Evolutionary conservation across 2,797 vertebrate genomes (phyloP).

Genomic region (Danio albolineatus): DNA sequence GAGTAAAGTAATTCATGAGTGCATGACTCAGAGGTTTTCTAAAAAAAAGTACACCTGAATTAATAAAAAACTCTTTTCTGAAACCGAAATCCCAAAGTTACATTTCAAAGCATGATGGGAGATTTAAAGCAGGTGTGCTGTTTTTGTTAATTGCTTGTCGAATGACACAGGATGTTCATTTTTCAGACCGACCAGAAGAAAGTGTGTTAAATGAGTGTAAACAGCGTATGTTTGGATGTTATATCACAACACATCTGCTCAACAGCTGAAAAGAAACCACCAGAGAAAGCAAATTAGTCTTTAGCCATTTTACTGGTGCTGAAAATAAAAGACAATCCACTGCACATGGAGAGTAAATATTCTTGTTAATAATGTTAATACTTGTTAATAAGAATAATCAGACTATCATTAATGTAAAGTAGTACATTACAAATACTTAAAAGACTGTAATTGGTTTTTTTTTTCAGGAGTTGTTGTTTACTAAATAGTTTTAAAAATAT

Average conservation of each 20-base stretch:
- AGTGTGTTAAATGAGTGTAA: slow-evolving; percentile 13
- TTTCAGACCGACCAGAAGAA: neutral
- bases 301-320: neutral
- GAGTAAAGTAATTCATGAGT: slow-evolving; percentile 49
- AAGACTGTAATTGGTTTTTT: too few species aligned
- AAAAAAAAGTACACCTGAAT: slow-evolving; percentile 52
- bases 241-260: slow-evolving; percentile 29
- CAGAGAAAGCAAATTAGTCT: slow-evolving; percentile 20
- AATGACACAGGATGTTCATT: slow-evolving; percentile 10
- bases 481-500: too few species aligned
- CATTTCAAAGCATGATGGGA: slow-evolving; percentile 17
- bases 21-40: slow-evolving; percentile 55
- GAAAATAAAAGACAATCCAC: slow-evolving; percentile 2
- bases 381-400: too few species aligned
- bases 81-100: slow-evolving; percentile 14
- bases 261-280: slow-evolving; percentile 8
- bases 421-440: too few species aligned
- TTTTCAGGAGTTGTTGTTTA: too few species aligned
- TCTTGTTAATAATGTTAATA: neutral
- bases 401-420: too few species aligned
- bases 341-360: slow-evolving; percentile 5
- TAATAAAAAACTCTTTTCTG: slow-evolving; percentile 10
- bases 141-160: slow-evolving; percentile 13
- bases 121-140: neutral
- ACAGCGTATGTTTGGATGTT: neutral